phyloP scores from a whole-genome alignment of 2,797 vertebrate species.

The Sebastolobus alascanus region DNA sequence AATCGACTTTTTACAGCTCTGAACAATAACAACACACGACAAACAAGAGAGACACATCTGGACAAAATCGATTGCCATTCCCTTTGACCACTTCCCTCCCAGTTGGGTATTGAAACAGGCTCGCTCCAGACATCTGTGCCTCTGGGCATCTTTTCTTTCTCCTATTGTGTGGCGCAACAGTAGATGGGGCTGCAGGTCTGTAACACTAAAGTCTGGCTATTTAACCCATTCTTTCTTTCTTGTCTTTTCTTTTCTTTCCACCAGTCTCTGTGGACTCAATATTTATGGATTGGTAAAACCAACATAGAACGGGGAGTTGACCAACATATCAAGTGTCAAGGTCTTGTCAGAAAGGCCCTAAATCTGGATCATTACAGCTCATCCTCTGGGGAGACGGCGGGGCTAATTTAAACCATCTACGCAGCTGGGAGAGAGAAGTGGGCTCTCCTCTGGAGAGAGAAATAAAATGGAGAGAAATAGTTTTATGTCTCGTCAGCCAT shows the following conservation, averaged over 20 bases:
- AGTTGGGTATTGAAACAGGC: constrained; percentile 37
- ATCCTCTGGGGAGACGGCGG: constrained; percentile 69
- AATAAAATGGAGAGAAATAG: constrained; percentile 54
- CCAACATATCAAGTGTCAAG: constrained; percentile 82
- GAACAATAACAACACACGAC: constrained; percentile 61
- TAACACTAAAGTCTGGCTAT: constrained; percentile 37
- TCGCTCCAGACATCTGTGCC: constrained; percentile 61
- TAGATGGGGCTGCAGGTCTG: constrained; percentile 83
- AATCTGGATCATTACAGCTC: constrained; percentile 78
- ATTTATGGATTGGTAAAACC: constrained; percentile 80
- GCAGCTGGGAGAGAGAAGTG: constrained; percentile 60
- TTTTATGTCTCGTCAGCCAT: constrained; percentile 46
- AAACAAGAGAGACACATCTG: constrained; percentile 41
- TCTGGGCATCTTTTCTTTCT: constrained; percentile 44
- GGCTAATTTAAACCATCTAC: constrained; percentile 81
- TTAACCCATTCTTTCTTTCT: constrained; percentile 38
- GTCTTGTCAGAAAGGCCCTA: constrained; percentile 80
- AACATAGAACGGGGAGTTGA: constrained; percentile 78
- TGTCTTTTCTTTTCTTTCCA: constrained; percentile 35
- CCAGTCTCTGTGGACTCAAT: constrained; percentile 71
- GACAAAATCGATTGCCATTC: constrained; percentile 38
- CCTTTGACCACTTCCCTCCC: constrained; percentile 48
- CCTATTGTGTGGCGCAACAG: constrained; percentile 75
- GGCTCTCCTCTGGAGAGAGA: constrained; percentile 43
- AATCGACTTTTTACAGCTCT: constrained; percentile 46